Evolutionary conservation across 1,140 invertebrate species (phyloP).

Genomic region (Ladona fulva): DNA sequence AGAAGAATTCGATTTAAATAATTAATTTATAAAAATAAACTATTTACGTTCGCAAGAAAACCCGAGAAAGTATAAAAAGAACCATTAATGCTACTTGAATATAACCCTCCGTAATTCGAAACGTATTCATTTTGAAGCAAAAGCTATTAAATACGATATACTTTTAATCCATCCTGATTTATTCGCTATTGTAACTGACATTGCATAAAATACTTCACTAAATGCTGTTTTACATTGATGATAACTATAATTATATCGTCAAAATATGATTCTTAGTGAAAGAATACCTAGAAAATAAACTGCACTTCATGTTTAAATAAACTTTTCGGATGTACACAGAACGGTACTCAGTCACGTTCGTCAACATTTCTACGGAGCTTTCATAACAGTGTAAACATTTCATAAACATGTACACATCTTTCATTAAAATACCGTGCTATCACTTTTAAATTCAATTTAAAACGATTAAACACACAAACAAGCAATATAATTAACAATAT

Average conservation of each 20-base stretch:
- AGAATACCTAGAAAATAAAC: background rate
- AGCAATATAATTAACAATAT: background rate
- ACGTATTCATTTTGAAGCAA: no score
- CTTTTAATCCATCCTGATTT: no score
- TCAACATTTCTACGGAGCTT: background rate
- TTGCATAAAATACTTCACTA: no score
- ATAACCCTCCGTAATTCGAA: no score
- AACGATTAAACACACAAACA: background rate
- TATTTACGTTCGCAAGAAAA: no score
- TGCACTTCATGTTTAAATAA: background rate
- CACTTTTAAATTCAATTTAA: background rate
- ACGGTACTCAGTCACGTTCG: slow-evolving; percentile 2
- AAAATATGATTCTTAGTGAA: background rate
- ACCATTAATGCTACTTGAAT: no score
- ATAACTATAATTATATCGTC: background rate
- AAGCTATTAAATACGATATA: no score
- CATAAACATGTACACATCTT: background rate
- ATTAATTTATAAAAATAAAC: no score
- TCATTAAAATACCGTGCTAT: background rate
- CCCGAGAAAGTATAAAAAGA: no score
- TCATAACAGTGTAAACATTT: background rate
- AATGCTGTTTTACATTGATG: no score
- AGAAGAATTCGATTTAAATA: no score
- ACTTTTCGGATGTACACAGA: background rate
- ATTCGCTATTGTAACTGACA: no score